These are phyloP conservation scores for Agrilus biguttatus DNA, from an alignment of 2,888 invertebrate genomes.

Conservation along the genomic window DNA sequence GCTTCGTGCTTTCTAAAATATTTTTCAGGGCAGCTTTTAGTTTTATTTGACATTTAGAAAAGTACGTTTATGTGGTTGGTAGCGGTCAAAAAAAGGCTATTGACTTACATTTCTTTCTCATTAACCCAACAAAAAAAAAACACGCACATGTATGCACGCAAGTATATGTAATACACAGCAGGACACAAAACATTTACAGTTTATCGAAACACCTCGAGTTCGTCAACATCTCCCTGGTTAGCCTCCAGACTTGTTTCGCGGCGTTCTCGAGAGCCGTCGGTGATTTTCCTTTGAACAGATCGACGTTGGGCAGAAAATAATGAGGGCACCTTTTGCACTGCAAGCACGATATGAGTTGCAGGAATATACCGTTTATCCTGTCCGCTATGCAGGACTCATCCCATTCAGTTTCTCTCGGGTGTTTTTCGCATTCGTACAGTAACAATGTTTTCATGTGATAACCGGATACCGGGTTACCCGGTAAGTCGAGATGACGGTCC, in stretches of 20 bases:
- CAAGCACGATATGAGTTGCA: constrained; percentile 91
- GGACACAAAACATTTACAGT: constrained; percentile 40
- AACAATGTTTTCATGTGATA: constrained; percentile 84
- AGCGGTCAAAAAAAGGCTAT: too few species aligned
- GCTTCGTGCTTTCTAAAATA: too few species aligned
- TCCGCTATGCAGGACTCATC: constrained; percentile 83
- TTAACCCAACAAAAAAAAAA: too few species aligned
- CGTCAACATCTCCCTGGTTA: constrained; percentile 80
- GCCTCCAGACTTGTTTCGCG: constrained; percentile 85
- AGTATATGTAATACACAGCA: not conserved
- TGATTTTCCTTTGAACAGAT: constrained; percentile 85
- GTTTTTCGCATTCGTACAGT: constrained; percentile 92
- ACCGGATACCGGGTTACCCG: constrained; percentile 77
- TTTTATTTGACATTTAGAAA: too few species aligned
- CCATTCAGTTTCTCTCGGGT: constrained; percentile 88
- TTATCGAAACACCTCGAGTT: constrained; percentile 84
- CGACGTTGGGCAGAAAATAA: constrained; percentile 86
- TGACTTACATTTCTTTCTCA: too few species aligned
- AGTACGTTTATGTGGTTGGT: too few species aligned
- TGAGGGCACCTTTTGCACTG: constrained; percentile 91
- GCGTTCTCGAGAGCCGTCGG: constrained; percentile 82
- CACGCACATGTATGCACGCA: not conserved
- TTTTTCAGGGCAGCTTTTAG: too few species aligned
- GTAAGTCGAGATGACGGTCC: constrained; percentile 76
- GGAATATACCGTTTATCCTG: constrained; percentile 81